These are phyloP conservation scores for Mnemiopsis leidyi DNA, from an alignment of 37 sponge, comb jelly and placozoan genomes.

Conservation along the genomic window DNA sequence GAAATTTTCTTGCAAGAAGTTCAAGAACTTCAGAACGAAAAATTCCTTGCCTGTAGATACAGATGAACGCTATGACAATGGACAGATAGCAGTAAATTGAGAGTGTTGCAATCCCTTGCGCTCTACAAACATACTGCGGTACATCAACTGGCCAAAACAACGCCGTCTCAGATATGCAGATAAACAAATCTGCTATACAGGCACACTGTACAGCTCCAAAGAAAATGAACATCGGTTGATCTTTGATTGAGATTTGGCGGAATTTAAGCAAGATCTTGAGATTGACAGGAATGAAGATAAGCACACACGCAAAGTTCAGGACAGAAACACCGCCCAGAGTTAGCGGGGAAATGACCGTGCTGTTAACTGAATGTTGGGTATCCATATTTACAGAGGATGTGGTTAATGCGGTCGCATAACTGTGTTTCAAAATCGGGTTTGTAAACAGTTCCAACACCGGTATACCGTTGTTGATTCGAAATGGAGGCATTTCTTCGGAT, in stretches of 20 bases:
- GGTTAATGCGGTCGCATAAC: too few species aligned
- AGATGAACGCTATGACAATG: constrained; percentile 12
- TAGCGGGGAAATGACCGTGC: background rate
- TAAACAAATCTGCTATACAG: constrained; percentile 37
- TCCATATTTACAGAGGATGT: too few species aligned
- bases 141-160: background rate
- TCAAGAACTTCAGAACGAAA: too few species aligned
- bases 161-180: background rate
- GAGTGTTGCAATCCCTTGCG: background rate
- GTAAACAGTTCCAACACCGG: too few species aligned
- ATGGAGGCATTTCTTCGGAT: too few species aligned
- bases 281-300: constrained; percentile 11
- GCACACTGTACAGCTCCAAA: background rate
- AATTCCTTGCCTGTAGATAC: constrained; percentile 17
- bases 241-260: background rate
- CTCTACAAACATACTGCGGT: background rate
- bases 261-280: background rate
- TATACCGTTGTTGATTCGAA: too few species aligned
- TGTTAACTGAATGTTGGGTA: too few species aligned
- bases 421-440: too few species aligned
- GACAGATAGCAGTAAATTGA: constrained; percentile 1
- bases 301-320: background rate
- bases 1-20: too few species aligned
- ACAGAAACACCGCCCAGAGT: background rate
- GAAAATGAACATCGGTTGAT: constrained; percentile 45